phyloP scores from a whole-genome alignment of 2,113 vertebrate species.

The Anser cygnoides region DNA sequence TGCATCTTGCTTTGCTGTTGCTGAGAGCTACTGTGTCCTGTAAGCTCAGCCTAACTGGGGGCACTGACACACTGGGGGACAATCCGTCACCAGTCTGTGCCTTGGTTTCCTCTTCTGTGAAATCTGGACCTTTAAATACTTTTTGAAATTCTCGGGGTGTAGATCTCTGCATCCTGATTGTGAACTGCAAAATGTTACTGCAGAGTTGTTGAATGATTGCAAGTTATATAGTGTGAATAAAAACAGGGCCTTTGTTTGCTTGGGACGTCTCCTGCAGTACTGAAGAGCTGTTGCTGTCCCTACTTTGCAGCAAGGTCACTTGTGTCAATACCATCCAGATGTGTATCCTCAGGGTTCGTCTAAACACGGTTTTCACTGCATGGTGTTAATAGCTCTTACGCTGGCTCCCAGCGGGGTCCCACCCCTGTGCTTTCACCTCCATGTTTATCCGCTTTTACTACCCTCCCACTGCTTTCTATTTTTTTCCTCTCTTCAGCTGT shows the following conservation, averaged over 20 bases:
- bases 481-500: not conserved
- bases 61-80: not conserved
- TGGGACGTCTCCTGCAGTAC: not conserved
- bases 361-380: not conserved
- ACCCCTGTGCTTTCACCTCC: not conserved
- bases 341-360: constrained; percentile 49
- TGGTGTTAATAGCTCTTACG: constrained; percentile 27
- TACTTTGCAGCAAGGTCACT: constrained; percentile 20
- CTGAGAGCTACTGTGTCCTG: rapidly evolving
- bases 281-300: not conserved
- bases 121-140: not conserved
- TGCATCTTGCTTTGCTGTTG: not conserved
- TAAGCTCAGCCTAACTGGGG: not conserved
- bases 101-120: not conserved
- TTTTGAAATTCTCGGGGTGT: rapidly evolving
- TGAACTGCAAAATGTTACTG: not conserved
- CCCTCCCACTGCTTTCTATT: not conserved
- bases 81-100: not conserved
- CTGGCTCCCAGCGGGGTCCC: not conserved
- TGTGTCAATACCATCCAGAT: constrained; percentile 52
- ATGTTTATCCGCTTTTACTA: not conserved
- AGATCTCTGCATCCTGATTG: not conserved
- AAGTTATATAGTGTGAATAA: not conserved
- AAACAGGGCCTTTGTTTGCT: not conserved
- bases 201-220: not conserved